Conservation (phyloP, 2,797 vertebrate species). For the Carcharodon carcharias region DNA sequence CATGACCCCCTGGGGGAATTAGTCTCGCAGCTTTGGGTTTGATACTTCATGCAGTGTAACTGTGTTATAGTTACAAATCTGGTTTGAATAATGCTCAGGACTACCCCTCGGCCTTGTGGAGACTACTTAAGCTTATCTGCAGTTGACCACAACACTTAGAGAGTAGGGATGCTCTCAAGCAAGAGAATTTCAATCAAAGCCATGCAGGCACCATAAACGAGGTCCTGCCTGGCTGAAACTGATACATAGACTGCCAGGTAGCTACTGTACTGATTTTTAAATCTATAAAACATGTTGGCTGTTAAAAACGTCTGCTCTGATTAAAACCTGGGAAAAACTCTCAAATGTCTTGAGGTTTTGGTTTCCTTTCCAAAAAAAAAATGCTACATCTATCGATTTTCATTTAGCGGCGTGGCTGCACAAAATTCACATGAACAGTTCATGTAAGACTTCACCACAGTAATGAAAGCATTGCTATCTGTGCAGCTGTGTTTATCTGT, state of each 20-base stretch:
- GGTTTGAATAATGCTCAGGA: not conserved
- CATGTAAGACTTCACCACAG: not conserved
- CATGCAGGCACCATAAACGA: not conserved
- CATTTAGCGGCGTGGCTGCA: too few species aligned
- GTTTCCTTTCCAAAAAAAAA: not conserved
- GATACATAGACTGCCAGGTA: not conserved
- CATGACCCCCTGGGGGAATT: not conserved
- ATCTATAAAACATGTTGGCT: not conserved
- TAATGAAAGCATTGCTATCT: not conserved
- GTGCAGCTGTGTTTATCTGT: constrained; percentile 5
- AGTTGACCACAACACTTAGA: not conserved
- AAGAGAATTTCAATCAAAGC: not conserved
- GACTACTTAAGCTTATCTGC: not conserved
- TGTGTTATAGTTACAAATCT: not conserved
- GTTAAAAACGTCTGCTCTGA: not conserved
- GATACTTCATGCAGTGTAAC: not conserved
- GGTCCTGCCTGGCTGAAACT: not conserved
- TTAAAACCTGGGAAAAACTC: not conserved
- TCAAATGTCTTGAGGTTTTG: not conserved
- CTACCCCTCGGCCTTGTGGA: not conserved
- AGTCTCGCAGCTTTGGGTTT: not conserved
- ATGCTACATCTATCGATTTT: not conserved
- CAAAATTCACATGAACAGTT: not conserved
- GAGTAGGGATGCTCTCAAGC: not conserved
- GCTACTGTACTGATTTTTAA: constrained; percentile 3